Evolutionary conservation across 2,113 vertebrate genomes (phyloP).

Genomic region (Macaca nemestrina): DNA sequence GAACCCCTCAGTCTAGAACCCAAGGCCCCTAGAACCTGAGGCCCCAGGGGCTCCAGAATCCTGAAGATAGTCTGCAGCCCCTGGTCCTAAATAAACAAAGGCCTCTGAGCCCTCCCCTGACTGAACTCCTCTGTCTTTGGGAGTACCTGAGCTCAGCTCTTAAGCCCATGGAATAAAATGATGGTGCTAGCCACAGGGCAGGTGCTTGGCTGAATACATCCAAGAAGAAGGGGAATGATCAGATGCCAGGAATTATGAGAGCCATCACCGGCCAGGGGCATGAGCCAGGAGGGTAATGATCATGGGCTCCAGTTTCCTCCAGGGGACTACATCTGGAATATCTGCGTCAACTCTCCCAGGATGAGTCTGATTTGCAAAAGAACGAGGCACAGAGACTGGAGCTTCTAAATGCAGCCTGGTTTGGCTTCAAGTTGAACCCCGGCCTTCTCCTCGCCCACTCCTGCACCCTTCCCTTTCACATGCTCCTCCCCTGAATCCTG

Average conservation of each 20-base stretch:
- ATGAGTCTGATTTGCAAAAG: neutral
- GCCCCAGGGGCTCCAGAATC: neutral
- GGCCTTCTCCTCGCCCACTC: neutral
- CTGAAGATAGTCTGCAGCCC: neutral
- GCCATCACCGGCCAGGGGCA: neutral
- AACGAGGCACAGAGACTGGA: neutral
- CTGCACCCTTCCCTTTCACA: too few species aligned
- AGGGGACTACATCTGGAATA: neutral
- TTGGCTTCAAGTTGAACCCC: neutral
- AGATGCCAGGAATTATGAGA: neutral
- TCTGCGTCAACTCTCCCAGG: neutral
- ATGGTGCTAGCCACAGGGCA: accelerated
- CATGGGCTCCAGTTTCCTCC: neutral
- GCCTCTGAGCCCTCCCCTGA: neutral
- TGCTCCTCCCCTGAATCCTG: neutral
- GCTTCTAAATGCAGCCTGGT: neutral
- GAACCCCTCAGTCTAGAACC: too few species aligned
- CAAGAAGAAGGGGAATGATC: neutral
- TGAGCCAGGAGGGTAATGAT: neutral
- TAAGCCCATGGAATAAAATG: neutral
- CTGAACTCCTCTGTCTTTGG: neutral
- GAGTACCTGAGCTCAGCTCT: neutral
- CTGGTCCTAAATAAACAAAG: neutral
- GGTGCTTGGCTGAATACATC: neutral
- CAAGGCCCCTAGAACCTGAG: neutral